A percentile compares a stretch with the other conserved stretches of the same genome.
Evolutionary conservation across 2,113 vertebrate genomes (phyloP).

Genomic region (Sakesphorus luctuosus): DNA sequence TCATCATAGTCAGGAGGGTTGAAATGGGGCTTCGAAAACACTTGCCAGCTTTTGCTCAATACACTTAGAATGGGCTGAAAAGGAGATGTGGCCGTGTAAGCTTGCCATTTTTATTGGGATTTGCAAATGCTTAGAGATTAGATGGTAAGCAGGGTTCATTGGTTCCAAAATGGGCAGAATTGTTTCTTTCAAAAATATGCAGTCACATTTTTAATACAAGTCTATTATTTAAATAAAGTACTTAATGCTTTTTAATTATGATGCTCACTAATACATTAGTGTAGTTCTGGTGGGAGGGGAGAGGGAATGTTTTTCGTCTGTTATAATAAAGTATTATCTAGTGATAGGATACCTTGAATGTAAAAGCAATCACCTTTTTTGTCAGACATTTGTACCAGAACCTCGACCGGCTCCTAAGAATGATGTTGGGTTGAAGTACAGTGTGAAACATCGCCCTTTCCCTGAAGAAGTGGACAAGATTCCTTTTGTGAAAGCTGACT

Average conservation of each 20-base stretch:
- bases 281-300: background rate
- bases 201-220: background rate
- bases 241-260: background rate
- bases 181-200: background rate
- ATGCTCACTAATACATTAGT: background rate
- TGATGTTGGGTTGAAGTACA: constrained; percentile 89
- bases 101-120: background rate
- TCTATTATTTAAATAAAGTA: background rate
- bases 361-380: constrained; percentile 18
- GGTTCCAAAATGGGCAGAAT: background rate
- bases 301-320: background rate
- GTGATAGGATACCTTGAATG: background rate
- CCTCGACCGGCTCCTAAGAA: constrained; percentile 88
- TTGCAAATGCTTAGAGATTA: background rate
- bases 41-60: background rate
- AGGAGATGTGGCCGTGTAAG: background rate
- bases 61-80: background rate
- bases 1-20: background rate
- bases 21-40: background rate
- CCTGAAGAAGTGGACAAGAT: constrained; percentile 98
- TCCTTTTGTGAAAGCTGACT: constrained; percentile 94
- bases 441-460: constrained; percentile 92
- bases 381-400: constrained; percentile 92
- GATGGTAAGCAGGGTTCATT: background rate
- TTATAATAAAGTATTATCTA: background rate